Conservation (phyloP, 2,113 vertebrate genomes). For the Astur gentilis region DNA sequence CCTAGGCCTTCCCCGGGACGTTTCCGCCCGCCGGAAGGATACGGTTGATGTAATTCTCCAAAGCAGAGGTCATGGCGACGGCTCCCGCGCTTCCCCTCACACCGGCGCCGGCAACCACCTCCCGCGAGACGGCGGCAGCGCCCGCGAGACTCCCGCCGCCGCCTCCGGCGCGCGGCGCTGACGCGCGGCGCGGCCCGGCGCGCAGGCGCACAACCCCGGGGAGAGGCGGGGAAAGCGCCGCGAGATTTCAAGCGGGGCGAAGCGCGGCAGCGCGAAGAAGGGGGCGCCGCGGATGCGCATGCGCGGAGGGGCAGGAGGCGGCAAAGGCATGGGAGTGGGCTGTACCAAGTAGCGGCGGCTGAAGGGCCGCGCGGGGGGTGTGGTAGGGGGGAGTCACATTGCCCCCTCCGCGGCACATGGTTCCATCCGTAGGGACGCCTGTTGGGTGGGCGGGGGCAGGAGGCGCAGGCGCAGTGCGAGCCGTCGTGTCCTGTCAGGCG, state of each 20-base stretch:
- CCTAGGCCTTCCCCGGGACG: accelerated
- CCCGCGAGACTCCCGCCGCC: background rate
- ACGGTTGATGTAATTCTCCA: constrained; percentile 83
- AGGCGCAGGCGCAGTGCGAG: too few species aligned
- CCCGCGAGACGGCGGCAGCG: background rate
- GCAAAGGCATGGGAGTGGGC: too few species aligned
- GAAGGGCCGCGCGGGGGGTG: too few species aligned
- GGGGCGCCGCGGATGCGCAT: too few species aligned
- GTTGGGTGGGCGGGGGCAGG: background rate
- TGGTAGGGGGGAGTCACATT: accelerated
- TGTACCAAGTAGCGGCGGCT: too few species aligned
- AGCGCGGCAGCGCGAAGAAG: too few species aligned
- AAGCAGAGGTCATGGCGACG: constrained; percentile 71
- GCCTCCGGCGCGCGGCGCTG: too few species aligned
- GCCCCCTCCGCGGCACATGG: background rate
- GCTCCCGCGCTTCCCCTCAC: background rate
- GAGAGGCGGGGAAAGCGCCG: too few species aligned
- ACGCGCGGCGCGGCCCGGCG: too few species aligned
- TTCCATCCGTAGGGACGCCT: accelerated
- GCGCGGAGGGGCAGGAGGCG: too few species aligned
- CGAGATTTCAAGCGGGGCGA: too few species aligned
- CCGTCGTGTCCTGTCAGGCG: accelerated
- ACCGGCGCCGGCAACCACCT: accelerated
- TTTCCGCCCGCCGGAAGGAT: constrained; percentile 36
- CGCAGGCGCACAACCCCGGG: too few species aligned